phyloP scores from a whole-genome alignment of 2,888 invertebrate genomes.

The Craniophora ligustri region DNA sequence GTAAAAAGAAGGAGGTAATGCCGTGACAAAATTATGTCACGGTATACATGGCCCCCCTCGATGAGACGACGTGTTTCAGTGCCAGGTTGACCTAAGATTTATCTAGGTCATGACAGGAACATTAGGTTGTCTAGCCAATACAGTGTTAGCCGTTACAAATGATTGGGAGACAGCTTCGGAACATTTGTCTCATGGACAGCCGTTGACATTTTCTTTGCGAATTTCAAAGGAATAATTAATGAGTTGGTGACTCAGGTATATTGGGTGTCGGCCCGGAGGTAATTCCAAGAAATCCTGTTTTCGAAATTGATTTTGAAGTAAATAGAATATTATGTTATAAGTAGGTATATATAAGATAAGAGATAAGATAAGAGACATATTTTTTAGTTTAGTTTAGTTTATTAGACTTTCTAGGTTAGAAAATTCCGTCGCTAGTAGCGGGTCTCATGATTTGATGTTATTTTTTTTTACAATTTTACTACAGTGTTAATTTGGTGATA shows the following conservation, averaged over 20 bases:
- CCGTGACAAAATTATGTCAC: too few relatives aligned
- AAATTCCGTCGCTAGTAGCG: too few relatives aligned
- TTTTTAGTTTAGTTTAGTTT: too few relatives aligned
- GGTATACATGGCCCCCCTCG: too few relatives aligned
- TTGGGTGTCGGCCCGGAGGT: neutral
- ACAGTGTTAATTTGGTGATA: too few relatives aligned
- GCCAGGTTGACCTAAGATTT: constrained; percentile 24
- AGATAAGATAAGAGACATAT: too few relatives aligned
- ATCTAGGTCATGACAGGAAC: constrained; percentile 32
- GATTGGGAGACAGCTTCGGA: neutral
- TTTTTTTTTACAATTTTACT: too few relatives aligned
- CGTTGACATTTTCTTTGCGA: neutral
- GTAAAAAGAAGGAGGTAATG: too few relatives aligned
- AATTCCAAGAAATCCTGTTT: neutral
- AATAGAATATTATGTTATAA: neutral
- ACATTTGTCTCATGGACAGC: constrained; percentile 5
- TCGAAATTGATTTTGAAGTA: neutral
- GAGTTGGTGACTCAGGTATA: neutral
- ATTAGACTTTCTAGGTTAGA: too few relatives aligned
- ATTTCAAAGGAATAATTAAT: neutral
- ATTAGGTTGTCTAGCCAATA: constrained; percentile 23
- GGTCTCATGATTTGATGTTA: too few relatives aligned
- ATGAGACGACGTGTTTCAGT: constrained; percentile 7
- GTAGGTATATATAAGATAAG: too few relatives aligned
- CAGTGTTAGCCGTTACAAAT: constrained; percentile 25